Evolutionary conservation across 2,888 invertebrate genomes (phyloP).

Genomic region (Hyles lineata): DNA sequence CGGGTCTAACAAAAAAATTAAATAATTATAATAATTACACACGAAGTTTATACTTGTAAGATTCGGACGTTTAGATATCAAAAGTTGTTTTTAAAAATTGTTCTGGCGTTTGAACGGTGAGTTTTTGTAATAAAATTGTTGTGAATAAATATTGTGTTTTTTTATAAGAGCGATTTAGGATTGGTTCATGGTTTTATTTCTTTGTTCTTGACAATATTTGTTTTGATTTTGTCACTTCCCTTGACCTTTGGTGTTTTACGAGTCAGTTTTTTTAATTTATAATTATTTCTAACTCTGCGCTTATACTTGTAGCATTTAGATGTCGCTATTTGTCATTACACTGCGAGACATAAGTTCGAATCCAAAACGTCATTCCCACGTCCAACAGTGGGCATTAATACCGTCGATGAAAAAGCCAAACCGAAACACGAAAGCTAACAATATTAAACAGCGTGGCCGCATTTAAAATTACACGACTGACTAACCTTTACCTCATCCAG

Average conservation of each 20-base stretch:
- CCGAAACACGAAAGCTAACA: constrained; percentile 26
- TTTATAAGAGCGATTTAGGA: background rate
- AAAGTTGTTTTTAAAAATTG: constrained; percentile 4
- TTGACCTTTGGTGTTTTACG: background rate
- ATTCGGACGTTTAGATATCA: constrained; percentile 9
- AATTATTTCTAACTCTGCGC: background rate
- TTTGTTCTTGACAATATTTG: background rate
- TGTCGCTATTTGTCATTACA: background rate
- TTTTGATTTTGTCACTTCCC: background rate
- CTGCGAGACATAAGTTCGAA: background rate
- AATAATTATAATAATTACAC: constrained; percentile 22
- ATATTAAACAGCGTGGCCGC: constrained; percentile 20
- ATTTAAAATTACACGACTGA: constrained; percentile 44
- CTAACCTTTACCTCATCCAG: constrained; percentile 44
- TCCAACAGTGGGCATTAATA: background rate
- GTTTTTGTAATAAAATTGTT: background rate
- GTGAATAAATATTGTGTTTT: background rate
- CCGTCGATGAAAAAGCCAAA: background rate
- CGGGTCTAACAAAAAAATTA: constrained; percentile 16
- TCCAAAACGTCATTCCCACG: background rate
- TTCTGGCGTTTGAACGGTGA: background rate
- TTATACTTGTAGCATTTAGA: too few relatives aligned
- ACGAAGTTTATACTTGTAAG: constrained; percentile 22
- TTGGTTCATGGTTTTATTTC: background rate
- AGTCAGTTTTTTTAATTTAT: background rate